Evolutionary conservation across 2,113 vertebrate genomes (phyloP).

Genomic region (Xiphophorus maculatus): DNA sequence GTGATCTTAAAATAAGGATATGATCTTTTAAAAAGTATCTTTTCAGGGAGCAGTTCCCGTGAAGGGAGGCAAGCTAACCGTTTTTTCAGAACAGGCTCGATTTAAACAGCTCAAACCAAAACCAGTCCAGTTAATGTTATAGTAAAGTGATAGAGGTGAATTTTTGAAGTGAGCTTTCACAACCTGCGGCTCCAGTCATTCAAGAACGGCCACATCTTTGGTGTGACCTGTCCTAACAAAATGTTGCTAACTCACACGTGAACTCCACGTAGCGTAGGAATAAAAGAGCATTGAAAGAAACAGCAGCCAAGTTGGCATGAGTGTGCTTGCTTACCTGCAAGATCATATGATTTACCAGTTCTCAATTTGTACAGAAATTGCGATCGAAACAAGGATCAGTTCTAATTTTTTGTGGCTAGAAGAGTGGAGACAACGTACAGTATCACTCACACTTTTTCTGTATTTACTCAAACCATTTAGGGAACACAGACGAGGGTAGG

Average conservation of each 20-base stretch:
- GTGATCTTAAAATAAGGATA: too few relatives aligned
- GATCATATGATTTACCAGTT: not conserved
- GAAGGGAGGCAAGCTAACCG: too few relatives aligned
- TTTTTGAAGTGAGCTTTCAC: not conserved
- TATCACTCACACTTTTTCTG: not conserved
- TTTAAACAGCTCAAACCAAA: too few relatives aligned
- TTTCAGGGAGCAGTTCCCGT: not conserved
- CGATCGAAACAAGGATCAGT: not conserved
- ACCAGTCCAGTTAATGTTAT: too few relatives aligned
- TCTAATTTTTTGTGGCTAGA: not conserved
- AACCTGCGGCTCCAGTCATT: not conserved
- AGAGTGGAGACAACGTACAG: not conserved
- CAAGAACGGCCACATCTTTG: not conserved
- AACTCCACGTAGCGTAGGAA: not conserved
- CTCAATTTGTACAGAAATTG: not conserved
- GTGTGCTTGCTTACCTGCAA: not conserved
- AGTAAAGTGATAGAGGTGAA: too few relatives aligned
- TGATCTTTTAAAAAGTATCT: too few relatives aligned
- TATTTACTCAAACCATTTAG: not conserved
- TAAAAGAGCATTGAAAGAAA: not conserved
- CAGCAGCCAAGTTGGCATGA: not conserved
- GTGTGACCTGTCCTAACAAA: not conserved
- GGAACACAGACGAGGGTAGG: not conserved
- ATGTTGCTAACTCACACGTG: not conserved
- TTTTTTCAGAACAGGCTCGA: too few relatives aligned